Percentiles rank a stretch among this genome's conserved stretches.
phyloP scores from a whole-genome alignment of 2,797 vertebrate genomes.

The Botia kubotai region DNA sequence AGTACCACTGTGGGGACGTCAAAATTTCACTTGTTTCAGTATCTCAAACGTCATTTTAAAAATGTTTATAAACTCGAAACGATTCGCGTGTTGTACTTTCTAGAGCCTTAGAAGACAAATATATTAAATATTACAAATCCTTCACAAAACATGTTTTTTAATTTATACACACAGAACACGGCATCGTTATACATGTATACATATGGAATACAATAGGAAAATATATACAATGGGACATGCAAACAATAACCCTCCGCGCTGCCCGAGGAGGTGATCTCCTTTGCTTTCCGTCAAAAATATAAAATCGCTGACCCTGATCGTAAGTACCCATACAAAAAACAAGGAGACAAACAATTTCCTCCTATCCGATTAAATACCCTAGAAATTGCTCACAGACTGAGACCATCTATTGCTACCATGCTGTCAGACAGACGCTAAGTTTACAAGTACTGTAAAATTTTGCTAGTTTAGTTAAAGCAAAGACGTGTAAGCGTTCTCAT shows the following conservation, averaged over 20 bases:
- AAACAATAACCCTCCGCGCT: slow-evolving; percentile 45
- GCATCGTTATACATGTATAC: slow-evolving; percentile 79
- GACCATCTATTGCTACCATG: slow-evolving; percentile 67
- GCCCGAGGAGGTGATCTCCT: slow-evolving; percentile 52
- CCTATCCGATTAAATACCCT: slow-evolving; percentile 51
- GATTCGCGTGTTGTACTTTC: slow-evolving; percentile 71
- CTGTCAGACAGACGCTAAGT: slow-evolving; percentile 64
- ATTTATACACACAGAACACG: slow-evolving; percentile 77
- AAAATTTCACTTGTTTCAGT: slow-evolving; percentile 54
- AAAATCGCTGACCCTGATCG: slow-evolving; percentile 61
- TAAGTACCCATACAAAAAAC: slow-evolving; percentile 55
- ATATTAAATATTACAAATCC: slow-evolving; percentile 86
- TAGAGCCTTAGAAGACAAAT: slow-evolving; percentile 82
- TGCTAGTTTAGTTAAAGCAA: slow-evolving; percentile 62
- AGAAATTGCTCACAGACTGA: slow-evolving; percentile 56
- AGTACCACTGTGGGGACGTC: slow-evolving; percentile 65
- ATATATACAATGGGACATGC: slow-evolving; percentile 62
- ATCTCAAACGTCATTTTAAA: slow-evolving; percentile 59
- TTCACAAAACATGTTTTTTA: slow-evolving; percentile 79
- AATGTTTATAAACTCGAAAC: slow-evolving; percentile 62
- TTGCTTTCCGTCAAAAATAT: slow-evolving; percentile 57
- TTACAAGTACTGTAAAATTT: slow-evolving; percentile 60
- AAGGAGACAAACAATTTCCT: slow-evolving; percentile 57
- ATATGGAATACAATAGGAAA: slow-evolving; percentile 75
- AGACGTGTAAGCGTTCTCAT: slow-evolving; percentile 61